Base-by-base conservation (phyloP, 2,888 invertebrate genomes). In the Eilema caniola region DNA sequence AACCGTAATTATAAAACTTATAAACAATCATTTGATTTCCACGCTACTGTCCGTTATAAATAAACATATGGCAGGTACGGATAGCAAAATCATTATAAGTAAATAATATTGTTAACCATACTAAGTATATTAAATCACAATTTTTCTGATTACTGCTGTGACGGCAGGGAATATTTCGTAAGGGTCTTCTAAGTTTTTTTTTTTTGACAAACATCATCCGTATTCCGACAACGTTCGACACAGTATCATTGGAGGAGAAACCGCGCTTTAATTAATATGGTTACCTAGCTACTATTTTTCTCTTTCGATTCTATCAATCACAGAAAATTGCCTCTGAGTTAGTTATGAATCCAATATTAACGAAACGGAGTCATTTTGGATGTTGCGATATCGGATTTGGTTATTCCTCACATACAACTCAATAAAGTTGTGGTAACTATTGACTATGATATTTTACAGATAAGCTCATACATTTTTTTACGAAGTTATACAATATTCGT, bases 11-110 rank as follows among this genome's bases (percentile, higher is more conserved):
- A 90, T 91, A 88, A 91, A 90, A 90, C 86, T 90, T 90, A 89
- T 94, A 94, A 94, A 94, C 93, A 93, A 92, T 89, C 88, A 85
- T 84, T 88, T 87, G 90, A 92, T 93, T 91, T 92, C 93, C 90
- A 89, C 82, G 89, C 91, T 88, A 89, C 92, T 91, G 92, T 90
- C 82, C 84, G 86, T 83, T 89, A 88, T 90, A 92, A 90, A 93
- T 90, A 93, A 89, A 89, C 89, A 90, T 70, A 76, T 78, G 82
- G 71, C 72, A 70, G 66, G 89, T 88, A 93, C 72, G 65, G 92
- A 79, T 69, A 41, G 85, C 86, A 90, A 63, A 78, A 73, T 66
- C 76, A 66, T 10, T 2, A 73, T 56, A 33, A 33, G 12, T 28
- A 64, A 57, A 11, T 57, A 57, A 24, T 47, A 47, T 20, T 47